Base-by-base conservation (phyloP, 2,797 vertebrate species). In the Alosa sapidissima region DNA sequence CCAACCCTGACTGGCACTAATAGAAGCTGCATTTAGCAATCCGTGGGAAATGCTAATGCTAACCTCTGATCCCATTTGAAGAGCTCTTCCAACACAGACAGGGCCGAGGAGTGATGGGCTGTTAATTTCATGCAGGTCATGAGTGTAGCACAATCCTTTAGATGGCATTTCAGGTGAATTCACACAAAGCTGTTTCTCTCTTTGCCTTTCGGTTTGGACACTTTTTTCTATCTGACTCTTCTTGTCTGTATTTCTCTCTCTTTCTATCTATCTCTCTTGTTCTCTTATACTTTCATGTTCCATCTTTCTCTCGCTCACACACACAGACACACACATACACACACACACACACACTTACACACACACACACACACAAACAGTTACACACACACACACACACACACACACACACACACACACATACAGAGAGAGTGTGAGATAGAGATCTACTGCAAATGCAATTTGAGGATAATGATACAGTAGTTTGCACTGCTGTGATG, bases 381-480 rank as follows among this genome's bases (percentile, higher is more conserved):
- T 1, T 41, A 36, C 11, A 72, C 13, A 72, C 68, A 72, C 36
- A 78, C 36, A 19, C 41, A 33, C 72, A 45, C 36, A 16, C 33
- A 45, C 33, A 75, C 68, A 10, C 62, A 65, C 62, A 65, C 1
- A 33, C 33, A 75, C 13, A 33, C 16, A 24, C n/a, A 62, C n/a
- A 2, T 16, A 21, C 55, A 60, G 19, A n/a, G 2, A 41, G 41
- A 41, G 41, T 41, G 41, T 41, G 41, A 41, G 41, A 41, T 36
- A 41, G 68, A 75, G 68, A 41, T 2, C 10, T 9, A 47, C 72
- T 78, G 72, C 45, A 78, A 78, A 78, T 47, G 41, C 72, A 78
- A 78, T 78, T 78, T 78, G 41, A 36, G 41, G 36, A 36, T 78
- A 78, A 78, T 78, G 72, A 78, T 47, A 78, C 72, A 14, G 41